phyloP scores from a whole-genome alignment of 2,888 invertebrate genomes.

The Pecten maximus region DNA sequence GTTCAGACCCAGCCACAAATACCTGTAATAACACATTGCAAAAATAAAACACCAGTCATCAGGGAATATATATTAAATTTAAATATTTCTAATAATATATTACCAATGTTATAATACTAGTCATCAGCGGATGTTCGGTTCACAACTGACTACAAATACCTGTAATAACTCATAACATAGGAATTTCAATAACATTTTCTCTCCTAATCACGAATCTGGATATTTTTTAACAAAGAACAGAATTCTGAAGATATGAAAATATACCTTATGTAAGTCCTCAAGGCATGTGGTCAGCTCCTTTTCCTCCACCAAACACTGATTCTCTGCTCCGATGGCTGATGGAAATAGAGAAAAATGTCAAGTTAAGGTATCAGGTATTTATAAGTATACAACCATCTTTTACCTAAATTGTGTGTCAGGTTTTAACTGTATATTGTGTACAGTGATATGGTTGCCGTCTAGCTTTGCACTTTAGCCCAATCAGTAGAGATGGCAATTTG shows the following conservation, averaged over 20 bases:
- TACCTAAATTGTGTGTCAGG: too few relatives aligned
- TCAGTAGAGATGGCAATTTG: too few relatives aligned
- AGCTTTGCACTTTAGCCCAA: too few relatives aligned
- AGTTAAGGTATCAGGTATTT: too few relatives aligned
- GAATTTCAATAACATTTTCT: too few relatives aligned
- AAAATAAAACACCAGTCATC: background rate
- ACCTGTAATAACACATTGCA: conserved; percentile 63
- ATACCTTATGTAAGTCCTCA: conserved; percentile 72
- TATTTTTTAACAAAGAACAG: too few relatives aligned
- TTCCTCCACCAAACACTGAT: conserved; percentile 58
- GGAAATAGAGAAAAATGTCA: background rate
- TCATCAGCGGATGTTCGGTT: conserved; percentile 60
- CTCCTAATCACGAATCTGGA: too few relatives aligned
- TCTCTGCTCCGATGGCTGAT: background rate
- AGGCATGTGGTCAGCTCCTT: conserved; percentile 63
- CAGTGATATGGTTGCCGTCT: too few relatives aligned
- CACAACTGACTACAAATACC: conserved; percentile 69
- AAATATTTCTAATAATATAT: background rate
- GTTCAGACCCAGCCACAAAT: conserved; percentile 66
- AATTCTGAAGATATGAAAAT: background rate
- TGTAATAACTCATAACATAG: conserved; percentile 52
- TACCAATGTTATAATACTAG: background rate
- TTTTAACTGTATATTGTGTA: too few relatives aligned
- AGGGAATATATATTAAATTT: background rate
- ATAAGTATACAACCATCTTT: too few relatives aligned